phyloP scores from a whole-genome alignment of 2,113 vertebrate species.

The Varanus salvator region DNA sequence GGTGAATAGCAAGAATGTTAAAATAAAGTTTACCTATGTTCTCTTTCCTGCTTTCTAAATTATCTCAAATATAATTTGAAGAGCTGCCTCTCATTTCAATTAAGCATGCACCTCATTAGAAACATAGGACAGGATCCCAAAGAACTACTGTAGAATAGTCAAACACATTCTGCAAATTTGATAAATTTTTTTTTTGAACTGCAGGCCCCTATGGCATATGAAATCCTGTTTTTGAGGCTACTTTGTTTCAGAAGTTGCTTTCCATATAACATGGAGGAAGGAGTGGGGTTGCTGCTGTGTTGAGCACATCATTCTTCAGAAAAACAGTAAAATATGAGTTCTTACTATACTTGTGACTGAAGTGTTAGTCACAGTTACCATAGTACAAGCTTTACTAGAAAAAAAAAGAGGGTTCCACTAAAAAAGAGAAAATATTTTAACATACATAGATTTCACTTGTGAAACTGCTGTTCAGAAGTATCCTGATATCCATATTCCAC shows the following conservation, averaged over 20 bases:
- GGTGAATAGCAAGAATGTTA: background rate
- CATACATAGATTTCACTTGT: background rate
- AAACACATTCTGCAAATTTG: accelerated
- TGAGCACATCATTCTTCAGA: background rate
- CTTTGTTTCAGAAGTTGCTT: background rate
- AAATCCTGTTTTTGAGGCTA: background rate
- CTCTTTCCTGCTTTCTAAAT: background rate
- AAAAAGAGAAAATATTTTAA: background rate
- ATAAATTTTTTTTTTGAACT: background rate
- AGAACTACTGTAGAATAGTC: accelerated
- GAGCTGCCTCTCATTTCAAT: background rate
- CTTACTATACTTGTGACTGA: background rate
- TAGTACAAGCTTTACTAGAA: background rate
- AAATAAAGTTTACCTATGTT: background rate
- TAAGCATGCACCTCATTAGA: background rate
- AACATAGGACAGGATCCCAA: background rate
- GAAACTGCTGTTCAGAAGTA: background rate
- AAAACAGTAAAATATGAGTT: background rate
- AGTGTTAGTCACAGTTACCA: too few species aligned
- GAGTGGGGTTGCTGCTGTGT: background rate
- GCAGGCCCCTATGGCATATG: background rate
- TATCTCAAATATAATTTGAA: background rate
- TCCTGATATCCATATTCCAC: background rate
- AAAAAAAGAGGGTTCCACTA: background rate
- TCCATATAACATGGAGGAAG: background rate